Base-by-base conservation (phyloP, 2,888 invertebrate genomes). In the Caenorhabditis doughertyi region DNA sequence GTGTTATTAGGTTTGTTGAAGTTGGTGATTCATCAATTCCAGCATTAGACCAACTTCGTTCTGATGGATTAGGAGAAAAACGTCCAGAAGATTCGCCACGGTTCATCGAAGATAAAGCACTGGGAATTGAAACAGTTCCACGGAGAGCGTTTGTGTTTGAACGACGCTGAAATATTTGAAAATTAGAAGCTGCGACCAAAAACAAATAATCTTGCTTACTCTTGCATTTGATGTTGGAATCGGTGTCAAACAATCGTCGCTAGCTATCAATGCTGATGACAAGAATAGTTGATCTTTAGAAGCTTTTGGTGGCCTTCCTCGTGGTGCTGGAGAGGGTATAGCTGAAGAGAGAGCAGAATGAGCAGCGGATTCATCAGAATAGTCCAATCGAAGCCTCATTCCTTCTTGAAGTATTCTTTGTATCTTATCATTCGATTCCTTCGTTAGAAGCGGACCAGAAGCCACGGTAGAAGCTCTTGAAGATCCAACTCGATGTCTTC, bases 11-110 rank as follows among this genome's bases (percentile, higher is more conserved):
- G 7, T 18, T 51, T 3, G 65, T 74, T 27, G 74, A 70, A n/a
- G 83, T 83, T 0, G 81, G 73, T 29, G 82, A 73, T 23, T 79
- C 82, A 21, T 79, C 83, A 16, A 65, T 44, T 32, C 71, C 74
- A 8, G 53, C 39, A 23, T 70, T 74, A 44, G 83, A 82, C 84
- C 83, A 84, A 39, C 85, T 85, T 11, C 82, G 76, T 56, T 85
- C 85, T 3, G 85, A 85, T 9, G 80, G 64, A 42, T 82, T 84
- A n/a, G 85, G 85, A 0, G 85, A 85, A 25, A 79, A 55, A 3
- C 79, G 58, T 2, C 70, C 32, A 9, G 49, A 64, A 0, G 73
- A 80, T 47, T 73, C 80, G 11, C 65, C 65, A 4, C 79, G 74
- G 51, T 76, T 60, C 60, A 82, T 21, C 0, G 71, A 56, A 8